Evolutionary conservation across 2,888 invertebrate species (phyloP), one percentile per base, ranked within the genome.

Genomic region (Cantharis rufa): DNA sequence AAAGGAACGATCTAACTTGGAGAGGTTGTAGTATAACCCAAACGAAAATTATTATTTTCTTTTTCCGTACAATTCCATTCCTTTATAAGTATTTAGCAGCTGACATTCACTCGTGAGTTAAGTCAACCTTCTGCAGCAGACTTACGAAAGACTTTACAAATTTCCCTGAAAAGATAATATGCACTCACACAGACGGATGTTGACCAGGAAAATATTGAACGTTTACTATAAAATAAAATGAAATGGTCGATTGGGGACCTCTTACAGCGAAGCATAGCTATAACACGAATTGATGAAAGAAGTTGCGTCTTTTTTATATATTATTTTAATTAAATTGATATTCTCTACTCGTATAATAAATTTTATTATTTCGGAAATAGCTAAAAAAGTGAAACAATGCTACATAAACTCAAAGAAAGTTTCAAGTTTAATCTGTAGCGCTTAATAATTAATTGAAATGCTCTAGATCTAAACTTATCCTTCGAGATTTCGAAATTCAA

Each of bases 211-310:
- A 74, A 69, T 63, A 69, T 7, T 69, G 18, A 10, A 4, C 32
- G 11, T 18, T 24, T 10, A 15, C 21, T 18, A 62, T 18, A 62
- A 28, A 15, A 69, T 16, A 24, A 16, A 74, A 24, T 27, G 73
- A 10, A 74, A 62, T 24, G 74, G 63, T 5, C 70, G 70, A 66
- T 63, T 74, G 48, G 62, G 15, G 70, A 70, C 70, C 70, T 32
- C 74, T 70, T 62, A 63, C 70, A 64, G 70, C 15, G 70, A 62
- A 64, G 48, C 75, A 75, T 68, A 75, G 75, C 69, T 74, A 68
- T 61, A 27, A 69, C 18, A 21, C 9, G 64, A 78, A 75, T 75
- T 78, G 75, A 78, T 78, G 75, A 70, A 72, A 78, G 72, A 66
- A 69, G 75, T 72, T 75, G 62, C 70, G 70, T 28, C 70, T 70